Evolutionary conservation across 2,113 vertebrate genomes (phyloP).

Genomic region (Gnathonemus echidnorhynchus): DNA sequence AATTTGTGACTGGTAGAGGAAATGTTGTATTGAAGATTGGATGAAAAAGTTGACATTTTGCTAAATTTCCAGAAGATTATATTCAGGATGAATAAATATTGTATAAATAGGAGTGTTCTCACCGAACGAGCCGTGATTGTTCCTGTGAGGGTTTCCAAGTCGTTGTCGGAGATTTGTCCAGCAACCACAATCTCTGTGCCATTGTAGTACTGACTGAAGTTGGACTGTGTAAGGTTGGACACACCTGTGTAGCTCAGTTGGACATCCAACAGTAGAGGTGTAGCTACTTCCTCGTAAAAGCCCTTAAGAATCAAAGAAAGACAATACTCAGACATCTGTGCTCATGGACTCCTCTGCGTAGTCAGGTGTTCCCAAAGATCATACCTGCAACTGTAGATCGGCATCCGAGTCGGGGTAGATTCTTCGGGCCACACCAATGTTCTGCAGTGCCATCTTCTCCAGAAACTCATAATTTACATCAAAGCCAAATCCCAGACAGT

Average conservation of each 20-base stretch:
- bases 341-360: not conserved
- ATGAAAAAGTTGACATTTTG: not conserved
- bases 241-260: conserved; percentile 57
- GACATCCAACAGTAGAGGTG: conserved; percentile 64
- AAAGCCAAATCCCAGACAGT: conserved; percentile 75
- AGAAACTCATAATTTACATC: conserved; percentile 72
- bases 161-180: conserved; percentile 61
- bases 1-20: not conserved
- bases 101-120: conserved; percentile 28
- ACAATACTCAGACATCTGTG: not conserved
- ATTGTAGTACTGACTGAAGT: conserved; percentile 68
- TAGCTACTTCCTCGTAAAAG: conserved; percentile 75
- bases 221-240: conserved; percentile 63
- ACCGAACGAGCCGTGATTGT: conserved; percentile 64
- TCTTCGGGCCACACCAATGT: conserved; percentile 62
- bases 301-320: conserved; percentile 48
- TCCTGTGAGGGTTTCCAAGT: conserved; percentile 51
- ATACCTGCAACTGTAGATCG: conserved; percentile 69
- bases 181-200: conserved; percentile 79
- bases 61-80: not conserved
- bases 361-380: not conserved
- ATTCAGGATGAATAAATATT: not conserved
- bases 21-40: not conserved
- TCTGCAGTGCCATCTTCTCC: conserved; percentile 69
- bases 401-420: conserved; percentile 75